Conservation (phyloP, 2,797 vertebrate species). For the Urosaurus nigricauda region DNA sequence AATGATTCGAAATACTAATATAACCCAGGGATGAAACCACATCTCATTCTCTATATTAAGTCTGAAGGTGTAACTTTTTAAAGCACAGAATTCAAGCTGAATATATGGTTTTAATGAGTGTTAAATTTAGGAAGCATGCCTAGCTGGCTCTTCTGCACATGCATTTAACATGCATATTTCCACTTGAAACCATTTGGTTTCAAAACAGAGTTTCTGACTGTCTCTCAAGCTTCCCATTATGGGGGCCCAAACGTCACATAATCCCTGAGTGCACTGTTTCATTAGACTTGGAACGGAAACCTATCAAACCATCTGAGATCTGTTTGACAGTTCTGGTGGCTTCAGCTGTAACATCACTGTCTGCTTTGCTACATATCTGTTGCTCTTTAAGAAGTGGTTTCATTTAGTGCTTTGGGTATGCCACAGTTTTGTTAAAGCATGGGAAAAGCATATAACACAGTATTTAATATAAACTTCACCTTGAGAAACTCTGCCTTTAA, state of each 20-base stretch:
- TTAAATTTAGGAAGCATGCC: not conserved
- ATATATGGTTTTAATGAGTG: not conserved
- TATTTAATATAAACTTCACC: not conserved
- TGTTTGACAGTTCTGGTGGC: not conserved
- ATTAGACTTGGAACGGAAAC: not conserved
- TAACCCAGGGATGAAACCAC: not conserved
- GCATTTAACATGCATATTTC: not conserved
- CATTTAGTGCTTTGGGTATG: not conserved
- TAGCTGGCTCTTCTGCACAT: not conserved
- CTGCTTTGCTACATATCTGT: not conserved
- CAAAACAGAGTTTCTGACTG: not conserved
- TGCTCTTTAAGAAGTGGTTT: not conserved
- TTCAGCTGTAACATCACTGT: not conserved
- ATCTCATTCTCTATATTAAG: not conserved
- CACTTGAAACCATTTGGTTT: not conserved
- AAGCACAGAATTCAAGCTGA: not conserved
- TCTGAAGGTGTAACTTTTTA: not conserved
- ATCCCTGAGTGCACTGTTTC: not conserved
- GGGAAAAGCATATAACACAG: not conserved
- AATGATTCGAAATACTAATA: conserved; percentile 1
- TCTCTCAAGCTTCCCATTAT: too few species aligned
- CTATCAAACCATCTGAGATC: not conserved
- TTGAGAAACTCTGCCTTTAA: not conserved
- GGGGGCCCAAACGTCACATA: not conserved
- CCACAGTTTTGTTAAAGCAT: too few species aligned